Base-by-base conservation (phyloP, 2,113 vertebrate genomes). In the Athene noctua region DNA sequence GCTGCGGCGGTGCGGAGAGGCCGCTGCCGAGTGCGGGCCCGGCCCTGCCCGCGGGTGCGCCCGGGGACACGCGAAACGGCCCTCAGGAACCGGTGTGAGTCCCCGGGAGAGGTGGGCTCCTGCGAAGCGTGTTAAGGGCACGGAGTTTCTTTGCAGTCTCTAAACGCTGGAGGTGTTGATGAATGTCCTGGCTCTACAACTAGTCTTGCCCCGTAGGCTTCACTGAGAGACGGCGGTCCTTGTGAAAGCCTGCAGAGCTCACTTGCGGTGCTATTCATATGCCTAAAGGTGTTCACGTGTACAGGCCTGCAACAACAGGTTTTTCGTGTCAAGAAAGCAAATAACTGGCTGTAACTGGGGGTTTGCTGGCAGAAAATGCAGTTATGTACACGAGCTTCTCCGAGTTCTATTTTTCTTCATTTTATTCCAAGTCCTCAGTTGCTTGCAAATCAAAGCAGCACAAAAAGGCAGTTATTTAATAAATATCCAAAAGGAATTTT, bases 71-170 rank as follows among this genome's bases (percentile, higher is more conserved):
- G 10, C 22, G 11, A 12, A 21, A 12, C 14, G 8, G 36, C 29
- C 2, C 5, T 15, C 8, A 2, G 62, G 6, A 18, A 4, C 7
- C 23, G 0, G 30, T 1, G 9, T 2, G 19, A 49, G 0, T 0
- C 7, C 19, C 6, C 42, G 0, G 10, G 5, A 40, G 13, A 11
- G 1, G 2, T 1, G 17, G 2, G 14, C 9, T 1, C 3, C 44
- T 5, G 19, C 0, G 17, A 1, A 38, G 38, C 38, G 38, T 38
- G 38, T 38, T 38, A 38, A 3, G 5, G 19, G 9, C 18, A 0
- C 1, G 1, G 1, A 0, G 4, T 2, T 15, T 0, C 15, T 16
- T 0, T 4, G 18, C 46, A 3, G 38, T 0, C 19, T 63, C 5
- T 29, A 9, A 1, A 0, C 1, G 1, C 1, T 0, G 44, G 7